Base-by-base conservation (phyloP, 2,888 invertebrate genomes). In the Synanthedon formicaeformis region DNA sequence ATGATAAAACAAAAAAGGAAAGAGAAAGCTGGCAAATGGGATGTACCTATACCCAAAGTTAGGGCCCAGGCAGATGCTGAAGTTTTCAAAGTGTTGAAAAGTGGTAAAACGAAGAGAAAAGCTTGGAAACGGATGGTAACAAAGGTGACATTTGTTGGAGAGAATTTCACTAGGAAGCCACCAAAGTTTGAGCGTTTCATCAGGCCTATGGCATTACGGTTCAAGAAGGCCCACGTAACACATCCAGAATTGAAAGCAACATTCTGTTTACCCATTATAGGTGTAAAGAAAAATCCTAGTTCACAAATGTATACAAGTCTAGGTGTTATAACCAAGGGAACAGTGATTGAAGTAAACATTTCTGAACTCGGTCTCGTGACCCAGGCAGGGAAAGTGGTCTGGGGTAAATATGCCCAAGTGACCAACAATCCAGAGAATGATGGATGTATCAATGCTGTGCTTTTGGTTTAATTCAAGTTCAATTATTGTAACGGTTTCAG, bases 111-210 rank as follows among this genome's bases (percentile, higher is more conserved):
- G 0, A 96, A 93, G 74, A 88, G 97, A 54, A 99, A 99, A 86
- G 96, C 96, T 0, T 99, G 99, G 99, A 99, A 99, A 73, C 89
- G 99, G 55, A 98, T 99, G 98, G 98, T 99, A 0, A 99, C 99
- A 0, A 99, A 99, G 89, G 97, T 97, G 0, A 96, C 96, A 51
- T 99, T 92, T 81, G 99, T 99, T 3, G 99, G 99, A 0, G 99
- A 99, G 74, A 96, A 95, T 54, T 99, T 99, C 75, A 99, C 99
- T 1, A 90, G 99, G 48, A 99, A 99, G 88, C 99, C 99, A 16
- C 99, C 99, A 0, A 99, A 99, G 79, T 99, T 97, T 86, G 99
- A 99, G 74, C 90, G 99, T 56, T 99, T 99, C 72, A 99, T 99
- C 57, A 88, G 99, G 52, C 99, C 99, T 0, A 99, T 99, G 99